Evolutionary conservation across 2,113 vertebrate genomes (phyloP).

Genomic region (Echinops telfairi): DNA sequence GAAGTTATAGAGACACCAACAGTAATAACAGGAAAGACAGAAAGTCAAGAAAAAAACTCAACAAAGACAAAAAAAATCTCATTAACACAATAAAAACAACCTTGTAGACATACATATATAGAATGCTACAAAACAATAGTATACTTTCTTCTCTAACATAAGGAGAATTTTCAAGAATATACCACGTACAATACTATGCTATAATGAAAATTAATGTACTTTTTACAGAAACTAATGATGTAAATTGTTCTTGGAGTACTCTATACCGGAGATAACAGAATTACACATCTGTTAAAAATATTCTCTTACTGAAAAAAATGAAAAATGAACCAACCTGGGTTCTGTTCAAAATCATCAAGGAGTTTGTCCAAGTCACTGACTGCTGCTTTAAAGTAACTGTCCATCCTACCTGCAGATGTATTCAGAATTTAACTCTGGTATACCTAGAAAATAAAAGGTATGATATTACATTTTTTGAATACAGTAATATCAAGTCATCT

Average conservation of each 20-base stretch:
- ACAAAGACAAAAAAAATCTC: too few species aligned
- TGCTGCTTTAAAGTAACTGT: conserved; percentile 97
- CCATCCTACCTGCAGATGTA: conserved; percentile 90
- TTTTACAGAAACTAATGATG: conserved; percentile 13
- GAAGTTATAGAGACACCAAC: too few species aligned
- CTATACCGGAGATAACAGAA: background rate
- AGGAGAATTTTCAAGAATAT: too few species aligned
- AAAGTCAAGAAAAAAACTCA: too few species aligned
- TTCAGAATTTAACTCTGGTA: conserved; percentile 71
- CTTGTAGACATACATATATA: too few species aligned
- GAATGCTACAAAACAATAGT: too few species aligned
- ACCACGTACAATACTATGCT: background rate
- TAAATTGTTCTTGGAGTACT: conserved; percentile 42
- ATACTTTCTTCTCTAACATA: too few species aligned
- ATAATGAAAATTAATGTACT: conserved; percentile 41
- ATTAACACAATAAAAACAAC: too few species aligned
- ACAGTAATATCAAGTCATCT: conserved; percentile 21
- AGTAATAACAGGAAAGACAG: too few species aligned
- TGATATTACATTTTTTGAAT: background rate
- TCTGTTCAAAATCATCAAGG: conserved; percentile 98
- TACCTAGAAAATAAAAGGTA: conserved; percentile 81
- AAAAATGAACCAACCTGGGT: conserved; percentile 90
- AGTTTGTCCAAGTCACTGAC: conserved; percentile 97
- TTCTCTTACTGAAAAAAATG: background rate
- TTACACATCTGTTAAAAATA: background rate